Evolutionary conservation across 2,113 vertebrate species (phyloP), one percentile per base, ranked within the genome.

Genomic region (Poecilia latipinna): DNA sequence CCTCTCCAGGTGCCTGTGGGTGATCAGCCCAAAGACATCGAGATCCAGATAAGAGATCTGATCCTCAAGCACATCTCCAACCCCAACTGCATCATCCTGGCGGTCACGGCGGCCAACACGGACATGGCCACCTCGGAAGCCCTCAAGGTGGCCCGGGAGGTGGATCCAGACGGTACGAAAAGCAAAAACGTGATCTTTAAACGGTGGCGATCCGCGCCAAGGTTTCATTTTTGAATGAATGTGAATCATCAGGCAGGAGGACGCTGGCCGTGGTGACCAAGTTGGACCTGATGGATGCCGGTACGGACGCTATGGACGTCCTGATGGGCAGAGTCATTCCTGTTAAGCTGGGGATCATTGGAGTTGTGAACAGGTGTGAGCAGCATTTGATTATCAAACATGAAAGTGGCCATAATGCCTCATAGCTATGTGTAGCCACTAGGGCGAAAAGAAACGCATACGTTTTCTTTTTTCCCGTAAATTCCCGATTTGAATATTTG

Each of bases 61-160:
- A 99, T 99, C 82, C 92, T 98, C 75, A 96, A 97, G 61, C 97
- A 98, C 93, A 99, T 99, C 93, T 96, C 97, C 75, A 99, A 99
- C 84, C 98, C 98, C 29, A 99, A 99, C 93, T 97, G 96, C 83
- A 99, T 99, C 88, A 99, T 99, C 84, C 91, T 99, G 61, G 97
- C 98, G 3, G 98, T 99, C 78, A 99, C 97, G 0, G 98, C 98
- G 24, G 98, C 98, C 6, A 99, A 99, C 90, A 99, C 98, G 5
- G 98, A 99, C 87, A 99, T 99, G 98, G 98, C 98, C 70, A 99
- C 98, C 44, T 99, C 98, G 0, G 98, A 99, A 90, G 97, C 98
- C 0, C 96, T 99, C 24, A 99, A 99, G 92, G 97, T 99, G 82
- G 96, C 98, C 48, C 94, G 98, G 54, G 98, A 99, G 86, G 97